A percentile compares a stretch with the other conserved stretches of the same genome.
phyloP scores from a whole-genome alignment of 2,113 vertebrate species.

The Bettongia penicillata region DNA sequence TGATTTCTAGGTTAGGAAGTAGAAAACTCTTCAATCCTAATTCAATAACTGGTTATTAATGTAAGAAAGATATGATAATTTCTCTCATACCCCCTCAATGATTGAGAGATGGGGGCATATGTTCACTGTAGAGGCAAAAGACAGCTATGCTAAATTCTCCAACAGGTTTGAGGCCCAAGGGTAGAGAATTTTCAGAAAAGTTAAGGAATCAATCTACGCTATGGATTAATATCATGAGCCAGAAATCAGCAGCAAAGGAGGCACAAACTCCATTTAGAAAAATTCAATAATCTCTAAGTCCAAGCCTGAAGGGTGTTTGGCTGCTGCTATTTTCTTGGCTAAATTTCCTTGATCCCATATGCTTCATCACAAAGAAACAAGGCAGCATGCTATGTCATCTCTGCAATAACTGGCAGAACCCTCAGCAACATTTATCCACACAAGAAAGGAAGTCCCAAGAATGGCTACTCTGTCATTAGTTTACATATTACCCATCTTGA shows the following conservation, averaged over 20 bases:
- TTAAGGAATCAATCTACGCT: background rate
- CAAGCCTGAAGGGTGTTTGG: background rate
- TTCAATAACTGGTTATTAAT: too few relatives aligned
- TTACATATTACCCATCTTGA: constrained; percentile 77
- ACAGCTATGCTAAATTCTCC: background rate
- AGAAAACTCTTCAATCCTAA: too few relatives aligned
- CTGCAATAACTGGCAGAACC: constrained; percentile 11
- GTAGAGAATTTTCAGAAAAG: background rate
- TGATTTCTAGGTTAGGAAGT: too few relatives aligned
- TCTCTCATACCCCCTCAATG: background rate
- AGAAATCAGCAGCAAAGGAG: background rate
- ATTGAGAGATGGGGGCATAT: background rate
- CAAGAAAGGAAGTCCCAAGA: constrained; percentile 34
- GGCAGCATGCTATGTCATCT: background rate
- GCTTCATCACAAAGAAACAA: background rate
- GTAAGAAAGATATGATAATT: too few relatives aligned
- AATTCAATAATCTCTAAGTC: background rate
- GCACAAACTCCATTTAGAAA: background rate
- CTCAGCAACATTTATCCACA: background rate
- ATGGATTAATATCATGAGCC: background rate
- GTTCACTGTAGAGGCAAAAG: background rate
- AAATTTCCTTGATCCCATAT: background rate
- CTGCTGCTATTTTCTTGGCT: background rate
- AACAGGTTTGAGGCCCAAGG: background rate
- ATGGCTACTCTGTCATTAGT: constrained; percentile 73